Base-by-base conservation (phyloP, 2,113 vertebrate genomes). In the Actenoides lindsayi region DNA sequence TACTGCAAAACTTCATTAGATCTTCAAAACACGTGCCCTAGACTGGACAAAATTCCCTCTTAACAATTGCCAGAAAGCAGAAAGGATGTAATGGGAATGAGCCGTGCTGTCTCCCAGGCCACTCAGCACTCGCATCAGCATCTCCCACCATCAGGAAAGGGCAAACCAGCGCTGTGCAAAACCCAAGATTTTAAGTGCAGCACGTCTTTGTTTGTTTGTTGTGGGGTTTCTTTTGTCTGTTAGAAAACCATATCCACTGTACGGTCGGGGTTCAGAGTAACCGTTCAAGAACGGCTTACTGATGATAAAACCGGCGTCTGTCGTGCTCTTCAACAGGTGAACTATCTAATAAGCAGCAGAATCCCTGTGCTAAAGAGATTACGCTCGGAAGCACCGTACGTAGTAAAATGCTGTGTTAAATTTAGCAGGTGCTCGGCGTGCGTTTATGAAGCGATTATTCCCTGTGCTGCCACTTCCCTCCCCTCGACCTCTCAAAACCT, bases 151-250 rank as follows among this genome's bases (percentile, higher is more conserved):
- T 7, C 56, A 69, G 39, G 16, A 68, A 63, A 60, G 24, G n/a
- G 6, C 27, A 89, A 70, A 39, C 13, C 41, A 21, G 5, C 1
- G 1, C 6, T 25, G 21, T 2, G 5, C 3, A 39, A 51, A 85
- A 5, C 3, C 0, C 28, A 19, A 27, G 17, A n/a, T 8, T 82
- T 82, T 13, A 19, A 51, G 28, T 8, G 15, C 14, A 27, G 11
- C 8, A 3, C 3, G 0, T 18, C 16, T n/a, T n/a, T 37, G 11
- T 30, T 41, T 18, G 68, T 48, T 9, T 17, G 1, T 19, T 46
- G 46, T 46, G 48, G 48, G 20, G 10, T 12, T 23, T 23, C 12
- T 7, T 31, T 56, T 56, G 30, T 30, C 68, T 24, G 16, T 37
- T 18, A 42, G 31, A 83, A 92, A 89, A 60, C 48, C 24, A 2